Base-by-base conservation (phyloP, 2,888 invertebrate genomes). In the Spicauda simplicius region DNA sequence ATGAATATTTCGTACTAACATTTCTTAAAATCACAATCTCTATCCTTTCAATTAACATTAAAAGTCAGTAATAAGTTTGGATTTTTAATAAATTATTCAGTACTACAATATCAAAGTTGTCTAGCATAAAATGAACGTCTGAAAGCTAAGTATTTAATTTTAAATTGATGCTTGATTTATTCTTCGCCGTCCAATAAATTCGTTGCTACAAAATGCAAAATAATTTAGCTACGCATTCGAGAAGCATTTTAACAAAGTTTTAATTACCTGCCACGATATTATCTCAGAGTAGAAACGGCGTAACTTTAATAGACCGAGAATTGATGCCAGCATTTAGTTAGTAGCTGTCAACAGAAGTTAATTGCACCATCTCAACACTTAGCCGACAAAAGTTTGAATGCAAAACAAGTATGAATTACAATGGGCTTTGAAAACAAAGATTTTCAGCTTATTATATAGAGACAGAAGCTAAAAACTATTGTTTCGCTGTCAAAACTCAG, bases 391-490 rank as follows among this genome's bases (percentile, higher is more conserved):
- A 72, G 68, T 65, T 71, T 69, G 64, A 70, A 74, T 70, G 71
- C 70, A 71, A 71, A 74, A 72, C 71, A 72, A 73, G 73, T 74
- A 71, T 72, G 71, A 74, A 74, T 74, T 73, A 75, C 74, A 74
- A 74, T 75, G 68, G 70, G 67, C 68, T 70, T 74, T 68, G 69
- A 71, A 69, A 72, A 71, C 63, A 70, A 71, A 45, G 72, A 69
- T 71, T 73, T 70, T 69, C 48, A 69, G 66, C 75, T 78, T 72
- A 76, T 85, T 83, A 83, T 90, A 85, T 83, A 78, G 79, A 81
- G 83, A 88, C 91, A 88, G 90, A 85, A 91, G 90, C 87, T 79
- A 75, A 80, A 82, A 73, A 80, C 86, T 81, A 90, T 90, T 90
- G 88, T 89, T 74, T 77, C 74, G 72, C 79, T 84, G 88, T 89